Evolutionary conservation across 2,888 invertebrate genomes (phyloP).

Genomic region (Macaria liturata): DNA sequence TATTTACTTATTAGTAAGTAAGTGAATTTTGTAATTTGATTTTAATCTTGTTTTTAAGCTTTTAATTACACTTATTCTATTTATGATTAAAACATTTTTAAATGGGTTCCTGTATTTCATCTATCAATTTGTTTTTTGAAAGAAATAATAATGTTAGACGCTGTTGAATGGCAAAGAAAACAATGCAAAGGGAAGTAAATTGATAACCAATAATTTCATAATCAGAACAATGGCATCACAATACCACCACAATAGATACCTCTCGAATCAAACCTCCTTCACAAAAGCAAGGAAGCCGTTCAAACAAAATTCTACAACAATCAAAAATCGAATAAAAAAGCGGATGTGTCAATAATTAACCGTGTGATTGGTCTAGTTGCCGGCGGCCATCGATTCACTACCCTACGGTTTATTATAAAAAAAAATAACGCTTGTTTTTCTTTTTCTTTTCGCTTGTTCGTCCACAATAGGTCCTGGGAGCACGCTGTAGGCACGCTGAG

Average conservation of each 20-base stretch:
- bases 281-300: slow-evolving; percentile 21
- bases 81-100: no score
- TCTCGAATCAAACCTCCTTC: not conserved
- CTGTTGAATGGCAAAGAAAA: not conserved
- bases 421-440: slow-evolving; percentile 36
- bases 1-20: no score
- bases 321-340: slow-evolving; percentile 54
- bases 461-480: slow-evolving; percentile 23
- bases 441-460: slow-evolving; percentile 8
- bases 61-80: no score
- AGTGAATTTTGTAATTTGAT: no score
- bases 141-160: no score
- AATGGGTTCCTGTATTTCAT: no score
- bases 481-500: slow-evolving; percentile 38
- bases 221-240: slow-evolving; percentile 20
- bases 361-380: slow-evolving; percentile 67
- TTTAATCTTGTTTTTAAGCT: no score
- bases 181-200: slow-evolving; percentile 8
- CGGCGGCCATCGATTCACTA: slow-evolving; percentile 68
- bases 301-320: slow-evolving; percentile 8
- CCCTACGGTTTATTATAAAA: slow-evolving; percentile 58
- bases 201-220: slow-evolving; percentile 27
- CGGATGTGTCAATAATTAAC: slow-evolving; percentile 83
- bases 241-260: slow-evolving; percentile 15
- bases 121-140: no score